These are phyloP conservation scores for Melanocharis versteri DNA, from an alignment of 2,113 vertebrate genomes.

Conservation along the genomic window DNA sequence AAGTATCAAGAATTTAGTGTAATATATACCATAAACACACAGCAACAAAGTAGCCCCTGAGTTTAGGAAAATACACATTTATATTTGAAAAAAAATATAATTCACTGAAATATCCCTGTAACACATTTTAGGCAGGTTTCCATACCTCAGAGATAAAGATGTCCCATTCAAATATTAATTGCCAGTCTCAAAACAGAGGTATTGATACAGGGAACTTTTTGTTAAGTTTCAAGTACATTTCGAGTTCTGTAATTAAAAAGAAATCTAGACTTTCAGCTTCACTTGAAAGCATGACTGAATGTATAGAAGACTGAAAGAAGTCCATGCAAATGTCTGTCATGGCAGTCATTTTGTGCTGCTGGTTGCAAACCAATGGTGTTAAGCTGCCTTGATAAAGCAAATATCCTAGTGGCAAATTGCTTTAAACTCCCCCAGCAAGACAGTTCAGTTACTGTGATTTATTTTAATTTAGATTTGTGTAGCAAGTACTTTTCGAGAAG, in stretches of 20 bases:
- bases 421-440: constrained; percentile 26
- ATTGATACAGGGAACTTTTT: not conserved
- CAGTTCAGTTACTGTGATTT: constrained; percentile 40
- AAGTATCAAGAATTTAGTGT: not conserved
- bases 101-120: not conserved
- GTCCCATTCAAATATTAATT: not conserved
- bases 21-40: not conserved
- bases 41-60: not conserved
- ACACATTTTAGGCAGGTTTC: not conserved
- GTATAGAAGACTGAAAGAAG: not conserved
- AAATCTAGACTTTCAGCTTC: not conserved
- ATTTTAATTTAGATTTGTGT: constrained; percentile 49
- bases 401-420: constrained; percentile 24
- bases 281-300: not conserved
- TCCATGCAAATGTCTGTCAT: not conserved
- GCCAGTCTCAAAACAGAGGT: not conserved
- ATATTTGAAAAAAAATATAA: not conserved
- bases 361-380: not conserved
- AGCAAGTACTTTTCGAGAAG: constrained; percentile 41
- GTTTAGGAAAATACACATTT: not conserved
- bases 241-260: not conserved
- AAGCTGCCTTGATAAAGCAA: not conserved
- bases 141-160: not conserved
- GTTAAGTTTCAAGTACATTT: not conserved
- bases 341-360: not conserved